Base-by-base conservation (phyloP, 2,888 invertebrate species). In the Microplitis deprimator region DNA sequence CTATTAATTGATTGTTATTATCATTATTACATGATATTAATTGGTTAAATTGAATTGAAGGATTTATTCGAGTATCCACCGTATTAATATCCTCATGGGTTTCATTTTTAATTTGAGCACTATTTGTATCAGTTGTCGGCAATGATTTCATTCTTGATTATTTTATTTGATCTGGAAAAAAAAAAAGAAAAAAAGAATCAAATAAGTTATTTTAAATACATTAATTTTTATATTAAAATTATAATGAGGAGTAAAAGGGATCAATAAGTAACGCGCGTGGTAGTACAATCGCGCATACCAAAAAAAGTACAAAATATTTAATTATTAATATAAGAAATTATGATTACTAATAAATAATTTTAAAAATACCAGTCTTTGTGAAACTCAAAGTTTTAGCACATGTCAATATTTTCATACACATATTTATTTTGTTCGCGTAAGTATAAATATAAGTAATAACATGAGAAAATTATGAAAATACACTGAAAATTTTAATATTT, bases 251-350 rank as follows among this genome's bases (percentile, higher is more conserved):
- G 78, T 65, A 76, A 78, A 70, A 81, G 85, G 85, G 87, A 89
- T 89, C 89, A 87, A 89, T 89, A 89, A 89, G 87, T 86, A 86
- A 85, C 83, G 84, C 85, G 84, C 83, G 79, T 77, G 68, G 50
- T 73, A 68, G 72, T 80, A 78, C 78, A 78, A 79, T 77, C 78
- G 81, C 81, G 81, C 81, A 68, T 75, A 50, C 67, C 73, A 75
- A 72, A 50, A 50, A 50, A 50, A 50, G 71, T 50, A 40, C n/a
- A 17, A 29, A 60, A 13, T 29, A 65, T 13, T 10, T 65, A 38
- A 29, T 5, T 10, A 16, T 29, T 20, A 65, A 29, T 65, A 65
- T 13, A 65, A 20, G 20, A 38, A 29, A 62, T 65, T 29, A 29
- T 65, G 5, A 29, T 13, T 29, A 17, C 20, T 13, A 6, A 29